Base-by-base conservation (phyloP, 2,888 invertebrate genomes). In the Bombylius major region DNA sequence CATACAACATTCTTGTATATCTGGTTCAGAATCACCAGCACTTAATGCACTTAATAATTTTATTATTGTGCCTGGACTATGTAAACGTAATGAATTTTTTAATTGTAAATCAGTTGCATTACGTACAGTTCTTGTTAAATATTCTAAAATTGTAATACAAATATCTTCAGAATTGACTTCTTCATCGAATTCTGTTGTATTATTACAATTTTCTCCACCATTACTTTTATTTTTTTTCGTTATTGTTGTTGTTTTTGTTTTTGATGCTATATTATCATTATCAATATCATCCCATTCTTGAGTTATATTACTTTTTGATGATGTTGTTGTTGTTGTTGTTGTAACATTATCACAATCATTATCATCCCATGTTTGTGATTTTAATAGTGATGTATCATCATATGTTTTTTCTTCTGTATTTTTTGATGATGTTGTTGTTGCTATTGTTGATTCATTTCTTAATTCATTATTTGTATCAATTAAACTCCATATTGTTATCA, bases 401-500 rank as follows among this genome's bases (percentile, higher is more conserved):
- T 55, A 33, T 58, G 55, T n/a, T 61, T 56, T 50, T 54, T 56
- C 34, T 54, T 54, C 9, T 48, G n/a, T n/a, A 9, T 33, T 39
- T 47, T 44, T 39, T 7, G 13, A 23, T 45, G n/a, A 23, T 36
- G 7, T 51, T 49, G 4, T 48, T 23, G 23, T 39, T 12, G 13
- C n/a, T 45, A 12, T 32, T 36, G 5, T 51, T 49, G 4, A 39
- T 34, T 48, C 31, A 47, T 13, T 42, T 52, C 56, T 61, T 46
- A 65, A 55, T 56, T 62, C 61, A 39, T 56, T 64, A 55, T 53
- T 65, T 46, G 57, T 62, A 55, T 60, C 65, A 7, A 66, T 62
- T 9, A 67, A 59, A 48, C 65, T 59, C 70, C 73, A 71, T 11
- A 73, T 63, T 4, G 59, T 64, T 2, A 73, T 62, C 39, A 72